phyloP scores from a whole-genome alignment of 2,797 vertebrate species.

The Danio kyathit region DNA sequence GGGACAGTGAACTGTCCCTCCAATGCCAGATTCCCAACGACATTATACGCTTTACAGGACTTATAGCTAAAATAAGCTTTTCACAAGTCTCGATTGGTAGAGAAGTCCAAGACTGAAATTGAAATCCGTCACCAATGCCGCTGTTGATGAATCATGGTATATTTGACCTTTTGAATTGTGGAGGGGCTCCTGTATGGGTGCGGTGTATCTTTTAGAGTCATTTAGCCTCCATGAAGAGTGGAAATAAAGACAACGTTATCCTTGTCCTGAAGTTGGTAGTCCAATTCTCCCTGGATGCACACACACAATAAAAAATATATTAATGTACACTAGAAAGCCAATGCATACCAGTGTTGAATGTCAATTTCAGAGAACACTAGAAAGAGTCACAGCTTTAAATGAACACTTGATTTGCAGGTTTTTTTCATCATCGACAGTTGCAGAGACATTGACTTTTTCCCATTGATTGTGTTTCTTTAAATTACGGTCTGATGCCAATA shows the following conservation, averaged over 20 bases:
- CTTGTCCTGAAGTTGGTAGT: constrained; percentile 91
- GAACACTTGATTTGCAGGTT: constrained; percentile 56
- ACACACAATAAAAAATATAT: constrained; percentile 45
- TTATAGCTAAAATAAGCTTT: constrained; percentile 55
- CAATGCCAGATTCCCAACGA: neutral
- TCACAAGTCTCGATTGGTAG: constrained; percentile 34
- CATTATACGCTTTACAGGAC: neutral
- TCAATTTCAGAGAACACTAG: constrained; percentile 25
- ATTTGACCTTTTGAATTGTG: constrained; percentile 38
- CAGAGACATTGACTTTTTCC: constrained; percentile 53
- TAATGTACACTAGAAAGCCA: neutral
- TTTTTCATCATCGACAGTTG: constrained; percentile 54
- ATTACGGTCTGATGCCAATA: constrained; percentile 57
- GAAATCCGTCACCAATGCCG: constrained; percentile 24
- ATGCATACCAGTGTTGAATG: constrained; percentile 8
- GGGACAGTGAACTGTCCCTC: neutral
- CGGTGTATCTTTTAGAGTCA: constrained; percentile 14
- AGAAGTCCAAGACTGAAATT: constrained; percentile 4
- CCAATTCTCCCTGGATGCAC: constrained; percentile 87
- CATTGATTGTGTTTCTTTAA: constrained; percentile 59
- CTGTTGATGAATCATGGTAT: constrained; percentile 15
- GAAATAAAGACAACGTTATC: constrained; percentile 97
- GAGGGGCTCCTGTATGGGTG: constrained; percentile 11
- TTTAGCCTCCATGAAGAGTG: constrained; percentile 93
- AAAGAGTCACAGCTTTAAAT: constrained; percentile 44